Percentiles rank a stretch among this genome's conserved stretches.
These are phyloP conservation scores for Glossosoma conforme DNA, from an alignment of 1,140 invertebrate species.

Conservation along the genomic window DNA sequence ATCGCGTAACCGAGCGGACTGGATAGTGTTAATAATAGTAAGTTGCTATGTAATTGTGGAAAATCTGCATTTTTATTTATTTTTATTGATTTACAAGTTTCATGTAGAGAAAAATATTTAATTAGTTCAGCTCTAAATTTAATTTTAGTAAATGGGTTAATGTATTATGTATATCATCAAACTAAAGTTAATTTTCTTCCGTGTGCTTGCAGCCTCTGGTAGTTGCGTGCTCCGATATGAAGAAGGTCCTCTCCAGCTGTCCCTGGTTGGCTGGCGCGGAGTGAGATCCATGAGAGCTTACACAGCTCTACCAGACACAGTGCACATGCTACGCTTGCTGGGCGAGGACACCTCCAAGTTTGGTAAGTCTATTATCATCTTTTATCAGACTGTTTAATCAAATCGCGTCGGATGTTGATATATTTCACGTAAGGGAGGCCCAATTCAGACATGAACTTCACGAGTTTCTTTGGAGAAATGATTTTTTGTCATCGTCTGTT, in stretches of 20 bases:
- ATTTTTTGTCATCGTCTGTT: background rate
- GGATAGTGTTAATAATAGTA: too few species aligned
- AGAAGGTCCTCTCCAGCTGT: constrained; percentile 58
- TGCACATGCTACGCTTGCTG: constrained; percentile 79
- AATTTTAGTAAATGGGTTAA: too few species aligned
- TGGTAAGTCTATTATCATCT: constrained; percentile 46
- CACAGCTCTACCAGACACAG: constrained; percentile 72
- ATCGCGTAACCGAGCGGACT: too few species aligned
- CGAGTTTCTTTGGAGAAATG: too few species aligned
- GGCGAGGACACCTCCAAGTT: constrained; percentile 78
- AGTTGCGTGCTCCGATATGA: constrained; percentile 71
- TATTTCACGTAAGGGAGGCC: background rate
- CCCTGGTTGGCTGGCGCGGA: constrained; percentile 88
- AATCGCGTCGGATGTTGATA: background rate
- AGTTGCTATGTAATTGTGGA: too few species aligned
- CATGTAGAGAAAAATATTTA: too few species aligned
- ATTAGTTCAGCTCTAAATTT: too few species aligned
- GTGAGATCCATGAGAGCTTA: constrained; percentile 80
- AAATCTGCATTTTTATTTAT: too few species aligned
- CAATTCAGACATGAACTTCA: background rate
- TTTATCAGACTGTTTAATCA: background rate
- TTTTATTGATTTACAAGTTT: too few species aligned
- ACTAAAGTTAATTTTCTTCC: too few species aligned
- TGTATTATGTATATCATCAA: too few species aligned
- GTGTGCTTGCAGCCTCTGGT: constrained; percentile 53